Evolutionary conservation across 2,113 vertebrate genomes (phyloP), one percentile per base, ranked within the genome.

Genomic region (Xiphophorus maculatus): DNA sequence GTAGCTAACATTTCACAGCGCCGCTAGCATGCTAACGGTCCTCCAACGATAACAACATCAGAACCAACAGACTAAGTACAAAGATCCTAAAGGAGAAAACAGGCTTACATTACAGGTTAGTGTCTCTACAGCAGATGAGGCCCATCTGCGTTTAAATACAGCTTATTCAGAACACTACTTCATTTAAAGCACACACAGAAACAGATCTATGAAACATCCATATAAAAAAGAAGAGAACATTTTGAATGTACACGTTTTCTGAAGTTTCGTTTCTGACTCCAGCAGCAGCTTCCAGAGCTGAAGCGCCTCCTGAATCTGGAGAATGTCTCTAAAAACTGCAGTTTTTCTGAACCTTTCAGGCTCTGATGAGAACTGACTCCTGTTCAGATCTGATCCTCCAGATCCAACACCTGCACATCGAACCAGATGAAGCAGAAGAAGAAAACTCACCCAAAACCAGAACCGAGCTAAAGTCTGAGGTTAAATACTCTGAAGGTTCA

Each of bases 131-230:
- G 71, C 51, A 85, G 44, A 78, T 66, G 63, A 29, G 15, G 69
- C 73, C 63, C 73, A 77, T 79, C 68, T 82, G 79, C 82, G 81
- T 89, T 90, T 92, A 93, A 94, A 94, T 94, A 93, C 85, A 93
- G 92, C 93, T 94, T 95, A 94, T 94, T 93, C 77, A 69, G 82
- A 82, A 88, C 80, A 58, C 89, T 93, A 92, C 94, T 94, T 94
- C 94, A 94, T 94, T 91, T 92, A 29, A 88, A 81, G 87, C 84
- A 90, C 80, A 84, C 62, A 83, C 78, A 68, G 82, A 75, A 81
- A 81, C 79, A 83, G 71, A 80, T 74, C 72, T 84, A 76, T 63
- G 65, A 79, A 77, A 79, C 84, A 87, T 86, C 90, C 85, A 40
- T 68, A 61, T 54, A 44, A 51, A 42, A 76, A 76, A 17, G 14